Conservation (phyloP, 2,888 invertebrate genomes). For the Crossocerus cetratus region DNA sequence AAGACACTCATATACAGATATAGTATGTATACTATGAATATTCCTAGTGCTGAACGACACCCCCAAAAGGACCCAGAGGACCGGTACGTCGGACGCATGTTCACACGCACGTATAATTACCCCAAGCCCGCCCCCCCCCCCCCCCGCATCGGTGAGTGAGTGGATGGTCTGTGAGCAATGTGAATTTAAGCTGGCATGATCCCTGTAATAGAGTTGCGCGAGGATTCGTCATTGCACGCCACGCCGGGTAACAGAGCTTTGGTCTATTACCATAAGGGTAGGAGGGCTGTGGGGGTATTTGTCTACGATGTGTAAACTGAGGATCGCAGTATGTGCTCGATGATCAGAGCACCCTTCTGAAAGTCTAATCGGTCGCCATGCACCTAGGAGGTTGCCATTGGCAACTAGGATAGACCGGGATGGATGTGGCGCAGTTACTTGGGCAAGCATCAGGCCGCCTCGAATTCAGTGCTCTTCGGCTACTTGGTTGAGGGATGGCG, state of each 20-base stretch:
- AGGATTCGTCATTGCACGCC: slow-evolving; percentile 54
- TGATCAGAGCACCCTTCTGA: slow-evolving; percentile 66
- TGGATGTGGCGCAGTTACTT: slow-evolving; percentile 48
- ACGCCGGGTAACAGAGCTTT: slow-evolving; percentile 37
- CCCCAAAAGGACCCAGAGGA: no score
- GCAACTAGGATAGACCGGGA: slow-evolving; percentile 59
- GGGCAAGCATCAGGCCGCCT: slow-evolving; percentile 40
- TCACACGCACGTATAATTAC: slow-evolving; percentile 40
- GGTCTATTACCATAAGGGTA: slow-evolving; percentile 56
- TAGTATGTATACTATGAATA: no score
- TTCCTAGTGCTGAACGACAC: no score
- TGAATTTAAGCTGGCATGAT: slow-evolving; percentile 60
- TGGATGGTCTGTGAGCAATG: slow-evolving; percentile 42
- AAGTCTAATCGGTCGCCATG: slow-evolving; percentile 64
- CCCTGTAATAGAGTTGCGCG: slow-evolving; percentile 63
- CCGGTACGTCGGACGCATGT: slow-evolving; percentile 20
- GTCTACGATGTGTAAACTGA: slow-evolving; percentile 68
- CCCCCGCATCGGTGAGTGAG: no score
- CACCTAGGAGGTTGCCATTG: slow-evolving; percentile 62
- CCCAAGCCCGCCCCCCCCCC: slow-evolving; percentile 38
- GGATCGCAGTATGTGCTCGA: slow-evolving; percentile 64
- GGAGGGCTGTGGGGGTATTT: slow-evolving; percentile 55
- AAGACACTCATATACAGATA: no score
- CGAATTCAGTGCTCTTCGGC: slow-evolving; percentile 44
- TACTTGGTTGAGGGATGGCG: slow-evolving; percentile 27